Evolutionary conservation across 2,113 vertebrate genomes (phyloP).

Genomic region (Misgurnus anguillicaudatus): DNA sequence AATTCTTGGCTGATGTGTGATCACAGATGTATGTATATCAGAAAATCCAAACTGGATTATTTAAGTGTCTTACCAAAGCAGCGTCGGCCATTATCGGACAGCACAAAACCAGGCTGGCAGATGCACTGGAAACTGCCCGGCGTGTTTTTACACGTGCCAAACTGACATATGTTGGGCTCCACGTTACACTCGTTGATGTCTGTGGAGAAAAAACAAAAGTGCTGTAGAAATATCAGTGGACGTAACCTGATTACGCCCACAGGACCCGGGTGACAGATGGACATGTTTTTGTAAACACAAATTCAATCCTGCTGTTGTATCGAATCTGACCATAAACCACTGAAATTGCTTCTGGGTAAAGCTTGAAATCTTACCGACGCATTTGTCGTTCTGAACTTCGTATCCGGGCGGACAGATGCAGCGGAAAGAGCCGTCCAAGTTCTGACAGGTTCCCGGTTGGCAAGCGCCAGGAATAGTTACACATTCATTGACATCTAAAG

Average conservation of each 20-base stretch:
- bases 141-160: slow-evolving; percentile 89
- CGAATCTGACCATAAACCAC: neutral
- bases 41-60: too few species aligned
- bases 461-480: slow-evolving; percentile 84
- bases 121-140: slow-evolving; percentile 90
- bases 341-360: slow-evolving; percentile 8
- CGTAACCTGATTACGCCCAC: neutral
- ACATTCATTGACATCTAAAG: slow-evolving; percentile 86
- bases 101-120: slow-evolving; percentile 85
- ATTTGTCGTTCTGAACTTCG: slow-evolving; percentile 89
- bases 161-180: slow-evolving; percentile 87
- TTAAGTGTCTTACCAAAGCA: slow-evolving; percentile 85
- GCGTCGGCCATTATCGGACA: slow-evolving; percentile 84
- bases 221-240: neutral
- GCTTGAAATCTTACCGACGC: slow-evolving; percentile 77
- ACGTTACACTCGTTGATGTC: slow-evolving; percentile 91
- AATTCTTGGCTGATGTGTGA: too few species aligned
- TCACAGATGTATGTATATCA: too few species aligned
- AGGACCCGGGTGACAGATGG: slow-evolving; percentile 44
- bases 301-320: neutral
- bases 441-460: slow-evolving; percentile 91
- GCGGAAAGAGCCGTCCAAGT: slow-evolving; percentile 90
- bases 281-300: neutral
- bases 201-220: slow-evolving; percentile 55
- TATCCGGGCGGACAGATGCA: slow-evolving; percentile 92